Evolutionary conservation across 2,797 vertebrate genomes (phyloP).

Genomic region (Urosaurus nigricauda): DNA sequence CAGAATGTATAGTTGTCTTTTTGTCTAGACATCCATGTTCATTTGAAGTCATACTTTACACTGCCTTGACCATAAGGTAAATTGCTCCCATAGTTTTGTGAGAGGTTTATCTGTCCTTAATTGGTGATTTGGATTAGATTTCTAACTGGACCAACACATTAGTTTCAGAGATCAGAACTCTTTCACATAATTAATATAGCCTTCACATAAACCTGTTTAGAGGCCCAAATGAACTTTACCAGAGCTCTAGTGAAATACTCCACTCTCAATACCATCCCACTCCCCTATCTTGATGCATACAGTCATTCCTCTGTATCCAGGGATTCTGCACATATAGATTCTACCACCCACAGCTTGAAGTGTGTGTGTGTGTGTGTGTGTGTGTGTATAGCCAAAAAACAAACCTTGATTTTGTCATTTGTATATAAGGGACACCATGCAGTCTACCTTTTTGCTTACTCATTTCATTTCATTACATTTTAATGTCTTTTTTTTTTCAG

Average conservation of each 20-base stretch:
- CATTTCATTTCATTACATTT: no score
- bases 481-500: no score
- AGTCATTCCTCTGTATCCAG: no score
- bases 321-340: no score
- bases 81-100: neutral
- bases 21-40: neutral
- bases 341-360: no score
- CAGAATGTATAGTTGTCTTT: neutral
- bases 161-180: neutral
- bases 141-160: neutral
- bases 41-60: neutral
- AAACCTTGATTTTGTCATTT: no score
- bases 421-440: no score
- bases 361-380: no score
- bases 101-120: neutral
- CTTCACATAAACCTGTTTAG: neutral
- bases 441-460: no score
- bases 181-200: neutral
- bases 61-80: neutral
- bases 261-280: neutral
- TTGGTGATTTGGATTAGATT: neutral
- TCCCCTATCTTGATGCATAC: neutral
- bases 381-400: no score
- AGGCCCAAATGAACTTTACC: no score
- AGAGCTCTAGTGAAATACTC: neutral